Evolutionary conservation across 2,888 invertebrate genomes (phyloP).

Genomic region (Ypsolopha sequella): DNA sequence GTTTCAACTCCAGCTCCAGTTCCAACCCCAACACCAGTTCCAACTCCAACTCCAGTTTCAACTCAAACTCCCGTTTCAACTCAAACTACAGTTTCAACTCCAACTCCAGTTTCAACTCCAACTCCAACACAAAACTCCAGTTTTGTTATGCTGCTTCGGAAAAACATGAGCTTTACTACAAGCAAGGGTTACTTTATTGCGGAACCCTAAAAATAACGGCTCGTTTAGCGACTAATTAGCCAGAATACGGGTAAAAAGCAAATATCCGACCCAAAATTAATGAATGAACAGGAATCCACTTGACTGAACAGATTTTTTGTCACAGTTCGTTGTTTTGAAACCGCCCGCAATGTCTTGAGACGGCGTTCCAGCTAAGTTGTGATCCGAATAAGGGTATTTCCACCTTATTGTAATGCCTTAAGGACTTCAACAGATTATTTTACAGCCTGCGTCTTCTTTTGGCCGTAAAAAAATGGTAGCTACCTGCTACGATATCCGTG

Average conservation of each 20-base stretch:
- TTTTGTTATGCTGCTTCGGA: neutral
- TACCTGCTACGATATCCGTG: conserved; percentile 9
- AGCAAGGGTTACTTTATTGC: neutral
- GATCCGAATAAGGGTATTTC: too few relatives aligned
- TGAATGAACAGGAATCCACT: neutral
- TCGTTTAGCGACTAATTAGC: neutral
- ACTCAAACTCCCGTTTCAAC: too few relatives aligned
- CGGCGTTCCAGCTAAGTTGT: too few relatives aligned
- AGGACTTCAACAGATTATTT: too few relatives aligned
- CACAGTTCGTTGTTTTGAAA: neutral
- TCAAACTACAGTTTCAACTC: too few relatives aligned
- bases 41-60: too few relatives aligned
- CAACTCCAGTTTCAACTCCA: too few relatives aligned
- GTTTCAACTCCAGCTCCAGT: too few relatives aligned
- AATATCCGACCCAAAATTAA: neutral
- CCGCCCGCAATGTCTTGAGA: neutral
- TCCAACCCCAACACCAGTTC: too few relatives aligned
- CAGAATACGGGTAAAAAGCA: neutral
- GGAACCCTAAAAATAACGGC: neutral
- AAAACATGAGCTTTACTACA: neutral
- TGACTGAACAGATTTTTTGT: neutral
- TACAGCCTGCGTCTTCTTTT: neutral
- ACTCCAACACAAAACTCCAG: too few relatives aligned
- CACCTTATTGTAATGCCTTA: too few relatives aligned
- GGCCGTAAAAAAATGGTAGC: conserved; percentile 1